Conservation (phyloP, 2,797 vertebrate genomes). For the Epinephelus coioides region DNA sequence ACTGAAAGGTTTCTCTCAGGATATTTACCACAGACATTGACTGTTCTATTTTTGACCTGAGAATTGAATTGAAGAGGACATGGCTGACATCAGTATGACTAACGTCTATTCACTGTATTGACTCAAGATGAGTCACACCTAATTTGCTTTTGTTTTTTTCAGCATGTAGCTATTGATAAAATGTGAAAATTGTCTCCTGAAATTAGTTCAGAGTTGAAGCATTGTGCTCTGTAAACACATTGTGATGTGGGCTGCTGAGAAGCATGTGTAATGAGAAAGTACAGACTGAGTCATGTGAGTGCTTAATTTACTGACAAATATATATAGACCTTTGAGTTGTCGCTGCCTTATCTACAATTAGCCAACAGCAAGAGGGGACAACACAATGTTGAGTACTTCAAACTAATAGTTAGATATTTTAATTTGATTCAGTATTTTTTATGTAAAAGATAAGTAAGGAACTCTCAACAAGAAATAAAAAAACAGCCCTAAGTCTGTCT, state of each 20-base stretch:
- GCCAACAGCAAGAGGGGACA: not conserved
- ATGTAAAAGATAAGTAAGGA: not conserved
- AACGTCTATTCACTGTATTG: conserved; percentile 77
- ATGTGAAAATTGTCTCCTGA: conserved; percentile 30
- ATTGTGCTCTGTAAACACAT: conserved; percentile 36
- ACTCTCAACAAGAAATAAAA: not conserved
- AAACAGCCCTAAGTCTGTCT: conserved; percentile 18
- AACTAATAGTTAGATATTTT: not conserved
- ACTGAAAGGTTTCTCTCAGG: conserved; percentile 71
- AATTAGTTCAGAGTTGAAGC: conserved; percentile 31
- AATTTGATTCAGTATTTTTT: not conserved
- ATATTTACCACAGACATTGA: conserved; percentile 66
- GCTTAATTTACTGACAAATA: conserved; percentile 33
- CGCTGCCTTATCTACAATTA: not conserved
- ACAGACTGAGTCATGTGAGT: conserved; percentile 53
- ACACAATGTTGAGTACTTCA: not conserved
- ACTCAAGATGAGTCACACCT: conserved; percentile 81
- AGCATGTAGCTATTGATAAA: conserved; percentile 58
- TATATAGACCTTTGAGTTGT: conserved; percentile 32
- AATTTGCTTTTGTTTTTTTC: conserved; percentile 45
- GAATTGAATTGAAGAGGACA: conserved; percentile 68
- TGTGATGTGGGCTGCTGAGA: conserved; percentile 38
- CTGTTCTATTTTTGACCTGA: conserved; percentile 75
- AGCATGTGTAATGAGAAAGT: conserved; percentile 45
- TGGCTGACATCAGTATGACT: conserved; percentile 79